phyloP scores from a whole-genome alignment of 2,113 vertebrate genomes.

The Pterocles orientalis region DNA sequence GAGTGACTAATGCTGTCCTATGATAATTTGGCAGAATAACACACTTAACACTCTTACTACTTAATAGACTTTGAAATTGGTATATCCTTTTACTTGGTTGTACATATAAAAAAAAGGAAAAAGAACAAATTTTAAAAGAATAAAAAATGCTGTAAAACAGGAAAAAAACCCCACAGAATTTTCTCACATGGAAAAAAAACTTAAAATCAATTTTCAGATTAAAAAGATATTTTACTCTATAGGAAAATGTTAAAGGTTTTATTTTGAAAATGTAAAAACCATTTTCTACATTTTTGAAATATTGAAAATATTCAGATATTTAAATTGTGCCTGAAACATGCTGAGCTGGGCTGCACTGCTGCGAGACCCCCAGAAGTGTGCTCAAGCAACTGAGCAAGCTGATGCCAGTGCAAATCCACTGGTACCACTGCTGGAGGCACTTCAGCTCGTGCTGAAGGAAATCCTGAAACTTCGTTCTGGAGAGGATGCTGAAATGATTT shows the following conservation, averaged over 20 bases:
- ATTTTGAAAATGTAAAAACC: not conserved
- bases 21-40: not conserved
- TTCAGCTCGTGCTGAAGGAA: not conserved
- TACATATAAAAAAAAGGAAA: not conserved
- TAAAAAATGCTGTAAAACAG: not conserved
- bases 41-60: not conserved
- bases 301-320: not conserved
- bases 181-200: not conserved
- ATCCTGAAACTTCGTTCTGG: not conserved
- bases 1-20: not conserved
- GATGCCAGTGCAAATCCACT: not conserved
- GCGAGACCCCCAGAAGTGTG: not conserved
- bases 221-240: not conserved
- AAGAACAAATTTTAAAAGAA: not conserved
- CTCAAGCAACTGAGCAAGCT: not conserved
- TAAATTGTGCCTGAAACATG: not conserved
- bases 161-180: rapidly evolving
- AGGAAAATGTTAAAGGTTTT: not conserved
- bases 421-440: not conserved
- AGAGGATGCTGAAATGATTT: not conserved
- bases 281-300: not conserved
- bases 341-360: not conserved
- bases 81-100: not conserved
- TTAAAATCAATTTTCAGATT: not conserved
- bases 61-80: not conserved